Conservation (phyloP, 1,140 invertebrate genomes). For the Danaus melanippus region DNA sequence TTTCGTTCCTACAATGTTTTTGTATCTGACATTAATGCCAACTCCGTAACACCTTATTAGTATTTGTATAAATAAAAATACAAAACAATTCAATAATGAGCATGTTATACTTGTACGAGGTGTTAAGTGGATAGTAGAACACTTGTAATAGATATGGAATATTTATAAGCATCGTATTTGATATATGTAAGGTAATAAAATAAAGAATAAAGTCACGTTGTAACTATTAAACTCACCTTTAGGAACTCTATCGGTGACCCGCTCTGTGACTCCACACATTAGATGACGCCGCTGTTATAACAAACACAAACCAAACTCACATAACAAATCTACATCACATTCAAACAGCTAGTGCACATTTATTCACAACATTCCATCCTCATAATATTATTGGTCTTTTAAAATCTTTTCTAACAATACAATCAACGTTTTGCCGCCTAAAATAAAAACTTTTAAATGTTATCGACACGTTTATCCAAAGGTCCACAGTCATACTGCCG, state of each 20-base stretch:
- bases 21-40: too few relatives aligned
- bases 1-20: too few relatives aligned
- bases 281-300: conserved; percentile 22
- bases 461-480: conserved; percentile 28
- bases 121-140: too few relatives aligned
- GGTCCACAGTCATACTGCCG: conserved; percentile 39
- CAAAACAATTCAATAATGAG: too few relatives aligned
- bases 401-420: conserved; percentile 21
- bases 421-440: background rate
- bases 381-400: background rate
- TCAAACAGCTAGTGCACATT: background rate
- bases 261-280: conserved; percentile 35
- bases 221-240: conserved; percentile 27
- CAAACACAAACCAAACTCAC: conserved; percentile 11
- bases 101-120: too few relatives aligned
- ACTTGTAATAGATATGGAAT: too few relatives aligned
- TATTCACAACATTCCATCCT: background rate
- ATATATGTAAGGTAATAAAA: too few relatives aligned
- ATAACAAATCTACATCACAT: conserved; percentile 2
- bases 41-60: too few relatives aligned
- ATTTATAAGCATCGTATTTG: too few relatives aligned
- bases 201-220: too few relatives aligned
- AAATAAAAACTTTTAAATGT: conserved; percentile 3
- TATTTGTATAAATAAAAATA: too few relatives aligned
- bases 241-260: conserved; percentile 19